A percentile compares a stretch with the other conserved stretches of the same genome.
Evolutionary conservation across 2,888 invertebrate species (phyloP).

Genomic region (Tridacna crocea): DNA sequence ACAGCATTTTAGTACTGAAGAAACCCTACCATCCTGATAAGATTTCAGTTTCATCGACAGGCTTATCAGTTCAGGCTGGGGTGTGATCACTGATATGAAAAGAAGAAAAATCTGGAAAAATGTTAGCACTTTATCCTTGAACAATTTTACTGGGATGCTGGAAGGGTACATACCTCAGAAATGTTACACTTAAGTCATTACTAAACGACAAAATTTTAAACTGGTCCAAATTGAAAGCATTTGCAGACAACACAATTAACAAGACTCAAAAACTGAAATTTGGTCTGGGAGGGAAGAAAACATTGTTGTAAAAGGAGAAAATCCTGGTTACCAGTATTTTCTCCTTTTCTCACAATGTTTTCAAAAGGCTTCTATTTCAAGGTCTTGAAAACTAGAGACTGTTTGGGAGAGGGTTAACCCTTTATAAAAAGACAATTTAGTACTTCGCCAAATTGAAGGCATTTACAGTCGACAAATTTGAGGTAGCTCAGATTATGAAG

Average conservation of each 20-base stretch:
- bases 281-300: too few relatives aligned
- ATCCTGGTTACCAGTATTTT: too few relatives aligned
- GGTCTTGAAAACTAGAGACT: too few relatives aligned
- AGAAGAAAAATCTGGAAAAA: slow-evolving; percentile 10
- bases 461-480: not conserved
- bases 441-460: not conserved
- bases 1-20: not conserved
- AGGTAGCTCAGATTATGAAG: too few relatives aligned
- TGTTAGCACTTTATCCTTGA: slow-evolving; percentile 11
- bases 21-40: slow-evolving; percentile 18
- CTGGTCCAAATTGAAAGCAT: not conserved
- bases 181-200: not conserved
- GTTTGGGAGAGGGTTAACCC: too few relatives aligned
- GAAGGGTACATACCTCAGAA: not conserved
- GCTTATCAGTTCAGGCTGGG: slow-evolving; percentile 17
- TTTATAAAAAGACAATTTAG: too few relatives aligned
- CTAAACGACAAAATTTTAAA: not conserved
- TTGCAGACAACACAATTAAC: too few relatives aligned
- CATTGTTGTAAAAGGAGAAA: too few relatives aligned
- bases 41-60: slow-evolving; percentile 19
- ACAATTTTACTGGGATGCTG: not conserved
- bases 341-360: too few relatives aligned
- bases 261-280: too few relatives aligned
- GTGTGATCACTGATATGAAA: slow-evolving; percentile 23
- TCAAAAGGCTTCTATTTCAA: too few relatives aligned